A percentile compares a stretch with the other conserved stretches of the same genome.
These are phyloP conservation scores for Peromyscus polionotus DNA, from an alignment of 2,113 vertebrate genomes.

Conservation along the genomic window DNA sequence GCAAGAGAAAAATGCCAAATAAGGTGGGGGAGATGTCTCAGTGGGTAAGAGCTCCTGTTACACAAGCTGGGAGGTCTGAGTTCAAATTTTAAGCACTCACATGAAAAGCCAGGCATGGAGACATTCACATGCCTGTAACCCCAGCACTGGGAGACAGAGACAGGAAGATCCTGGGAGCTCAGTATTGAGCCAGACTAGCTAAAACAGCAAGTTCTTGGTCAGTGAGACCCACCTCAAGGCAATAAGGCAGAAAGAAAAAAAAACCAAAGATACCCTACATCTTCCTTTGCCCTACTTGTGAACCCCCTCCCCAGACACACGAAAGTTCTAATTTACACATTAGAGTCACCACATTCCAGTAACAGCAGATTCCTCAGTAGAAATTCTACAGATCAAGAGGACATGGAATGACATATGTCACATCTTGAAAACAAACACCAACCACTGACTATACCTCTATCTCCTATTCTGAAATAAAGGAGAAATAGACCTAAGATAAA, in stretches of 20 bases:
- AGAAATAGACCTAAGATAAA: not conserved
- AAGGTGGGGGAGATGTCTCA: not conserved
- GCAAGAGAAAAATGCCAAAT: not conserved
- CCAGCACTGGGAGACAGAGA: not conserved
- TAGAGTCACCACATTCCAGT: not conserved
- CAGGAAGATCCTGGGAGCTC: not conserved
- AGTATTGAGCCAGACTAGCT: not conserved
- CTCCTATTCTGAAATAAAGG: not conserved
- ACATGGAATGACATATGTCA: not conserved
- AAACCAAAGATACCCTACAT: not conserved
- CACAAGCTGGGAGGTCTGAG: too few relatives aligned
- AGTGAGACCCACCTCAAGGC: not conserved
- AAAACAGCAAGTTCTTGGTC: not conserved
- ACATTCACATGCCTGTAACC: not conserved
- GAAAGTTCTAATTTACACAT: not conserved
- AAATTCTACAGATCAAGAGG: not conserved
- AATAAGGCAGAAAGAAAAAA: not conserved
- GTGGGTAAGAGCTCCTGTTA: not conserved
- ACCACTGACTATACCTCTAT: not conserved
- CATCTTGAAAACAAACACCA: not conserved
- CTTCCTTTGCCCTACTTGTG: not conserved
- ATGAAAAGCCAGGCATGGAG: not conserved
- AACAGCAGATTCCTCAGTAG: not conserved
- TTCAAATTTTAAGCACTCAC: not conserved
- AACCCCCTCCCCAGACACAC: not conserved